Evolutionary conservation across 2,888 invertebrate species (phyloP).

Genomic region (Steromphala cineraria): DNA sequence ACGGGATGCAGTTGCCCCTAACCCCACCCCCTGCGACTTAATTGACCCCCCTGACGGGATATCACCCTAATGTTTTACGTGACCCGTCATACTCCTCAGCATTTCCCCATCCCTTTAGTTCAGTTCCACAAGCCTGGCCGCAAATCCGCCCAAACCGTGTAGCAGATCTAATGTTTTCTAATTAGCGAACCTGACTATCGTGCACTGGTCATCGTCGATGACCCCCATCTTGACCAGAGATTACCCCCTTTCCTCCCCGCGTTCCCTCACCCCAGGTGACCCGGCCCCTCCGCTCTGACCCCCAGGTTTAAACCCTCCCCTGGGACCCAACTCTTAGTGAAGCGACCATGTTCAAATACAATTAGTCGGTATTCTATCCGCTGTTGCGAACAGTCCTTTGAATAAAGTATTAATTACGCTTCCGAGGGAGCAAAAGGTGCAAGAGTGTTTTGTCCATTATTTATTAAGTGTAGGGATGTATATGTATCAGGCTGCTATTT

Average conservation of each 20-base stretch:
- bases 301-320: not conserved
- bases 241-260: not conserved
- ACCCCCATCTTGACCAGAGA: not conserved
- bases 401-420: slow-evolving; percentile 1
- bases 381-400: not conserved
- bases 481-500: not conserved
- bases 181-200: not conserved
- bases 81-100: not conserved
- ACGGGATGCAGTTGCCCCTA: not conserved
- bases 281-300: not conserved
- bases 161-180: not conserved
- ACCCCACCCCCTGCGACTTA: not conserved
- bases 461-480: not conserved
- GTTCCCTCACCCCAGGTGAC: not conserved
- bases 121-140: not conserved
- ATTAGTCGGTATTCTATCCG: not conserved
- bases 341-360: too few species aligned
- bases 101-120: not conserved
- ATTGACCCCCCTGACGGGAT: not conserved
- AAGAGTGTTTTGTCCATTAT: not conserved
- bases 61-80: not conserved
- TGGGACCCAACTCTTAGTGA: not conserved
- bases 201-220: not conserved
- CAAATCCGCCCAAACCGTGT: not conserved
- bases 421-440: not conserved